phyloP scores from a whole-genome alignment of 2,888 invertebrate species.

The Hermaeophaga mercurialis region DNA sequence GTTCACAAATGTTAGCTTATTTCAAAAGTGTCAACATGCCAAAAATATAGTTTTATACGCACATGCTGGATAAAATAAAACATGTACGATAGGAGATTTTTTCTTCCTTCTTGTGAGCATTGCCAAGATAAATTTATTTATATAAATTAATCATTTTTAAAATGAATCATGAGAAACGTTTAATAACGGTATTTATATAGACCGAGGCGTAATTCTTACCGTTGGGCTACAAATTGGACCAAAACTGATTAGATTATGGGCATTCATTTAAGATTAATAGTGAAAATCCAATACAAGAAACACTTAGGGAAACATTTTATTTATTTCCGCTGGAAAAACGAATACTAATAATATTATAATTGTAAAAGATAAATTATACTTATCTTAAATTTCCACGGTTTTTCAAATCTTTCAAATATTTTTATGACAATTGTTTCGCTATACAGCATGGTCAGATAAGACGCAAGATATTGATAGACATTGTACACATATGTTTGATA shows the following conservation, averaged over 20 bases:
- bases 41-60: slow-evolving; percentile 47
- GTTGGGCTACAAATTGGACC: neutral
- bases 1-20: slow-evolving; percentile 49
- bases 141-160: slow-evolving; percentile 28
- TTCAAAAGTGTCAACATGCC: slow-evolving; percentile 49
- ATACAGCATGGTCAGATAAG: no score
- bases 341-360: no score
- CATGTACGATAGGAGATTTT: slow-evolving; percentile 34
- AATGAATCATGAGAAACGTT: slow-evolving; percentile 21
- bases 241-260: neutral
- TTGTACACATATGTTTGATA: no score
- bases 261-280: no score
- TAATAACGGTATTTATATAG: slow-evolving; percentile 19
- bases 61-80: slow-evolving; percentile 42
- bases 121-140: slow-evolving; percentile 32
- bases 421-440: no score
- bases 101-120: slow-evolving; percentile 26
- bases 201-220: neutral
- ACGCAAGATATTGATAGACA: no score
- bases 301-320: no score
- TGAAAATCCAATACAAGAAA: no score
- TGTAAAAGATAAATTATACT: no score
- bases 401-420: no score
- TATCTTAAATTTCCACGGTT: no score
- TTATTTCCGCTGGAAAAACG: no score